Conservation (phyloP, 1,140 invertebrate species). For the Micrasema minimum region DNA sequence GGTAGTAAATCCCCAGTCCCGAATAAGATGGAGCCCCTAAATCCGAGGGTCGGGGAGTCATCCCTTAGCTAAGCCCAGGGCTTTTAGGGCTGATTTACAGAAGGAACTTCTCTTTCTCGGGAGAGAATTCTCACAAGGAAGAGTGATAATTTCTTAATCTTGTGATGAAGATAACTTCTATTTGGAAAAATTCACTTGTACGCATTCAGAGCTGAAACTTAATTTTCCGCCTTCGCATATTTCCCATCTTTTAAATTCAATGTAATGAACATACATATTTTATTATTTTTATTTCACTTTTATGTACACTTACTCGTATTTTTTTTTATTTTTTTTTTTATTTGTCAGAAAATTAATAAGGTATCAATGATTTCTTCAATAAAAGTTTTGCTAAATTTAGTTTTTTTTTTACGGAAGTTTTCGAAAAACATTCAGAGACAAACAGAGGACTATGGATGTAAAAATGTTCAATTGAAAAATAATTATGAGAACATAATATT, state of each 20-base stretch:
- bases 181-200: too few species aligned
- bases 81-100: conserved; percentile 68
- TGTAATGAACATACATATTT: too few species aligned
- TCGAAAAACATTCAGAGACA: too few species aligned
- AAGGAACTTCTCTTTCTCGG: conserved; percentile 12
- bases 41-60: conserved; percentile 61
- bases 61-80: conserved; percentile 67
- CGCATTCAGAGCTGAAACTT: too few species aligned
- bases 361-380: background rate
- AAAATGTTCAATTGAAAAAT: too few species aligned
- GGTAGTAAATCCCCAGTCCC: conserved; percentile 55
- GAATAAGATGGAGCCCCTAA: conserved; percentile 37
- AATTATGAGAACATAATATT: too few species aligned
- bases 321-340: background rate
- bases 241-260: too few species aligned
- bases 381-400: background rate
- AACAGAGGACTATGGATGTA: too few species aligned
- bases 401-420: background rate
- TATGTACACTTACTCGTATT: too few species aligned
- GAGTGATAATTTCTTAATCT: conserved; percentile 70
- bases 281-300: too few species aligned
- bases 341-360: background rate
- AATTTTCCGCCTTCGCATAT: too few species aligned
- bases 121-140: conserved; percentile 63
- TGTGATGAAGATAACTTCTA: conserved; percentile 54